A percentile compares a stretch with the other conserved stretches of the same genome.
Evolutionary conservation across 2,888 invertebrate genomes (phyloP).

Genomic region (Onchidella celtica): DNA sequence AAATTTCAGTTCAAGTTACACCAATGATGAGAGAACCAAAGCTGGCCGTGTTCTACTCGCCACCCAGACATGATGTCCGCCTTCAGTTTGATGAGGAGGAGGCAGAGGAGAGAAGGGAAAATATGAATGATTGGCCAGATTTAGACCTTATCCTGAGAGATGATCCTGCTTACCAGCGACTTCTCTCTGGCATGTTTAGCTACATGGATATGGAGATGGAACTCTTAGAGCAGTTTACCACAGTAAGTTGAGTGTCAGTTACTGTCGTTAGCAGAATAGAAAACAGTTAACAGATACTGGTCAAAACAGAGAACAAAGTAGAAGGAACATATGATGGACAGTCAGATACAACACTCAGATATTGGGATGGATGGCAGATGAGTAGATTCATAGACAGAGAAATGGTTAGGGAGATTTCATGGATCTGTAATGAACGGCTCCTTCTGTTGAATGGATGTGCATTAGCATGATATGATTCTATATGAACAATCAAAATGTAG

Average conservation of each 20-base stretch:
- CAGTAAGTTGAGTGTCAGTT: slow-evolving; percentile 57
- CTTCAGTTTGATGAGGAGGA: slow-evolving; percentile 75
- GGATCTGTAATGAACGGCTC: too few species aligned
- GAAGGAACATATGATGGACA: too few species aligned
- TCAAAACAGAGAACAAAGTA: too few species aligned
- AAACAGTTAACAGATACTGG: too few species aligned
- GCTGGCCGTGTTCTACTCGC: slow-evolving; percentile 75
- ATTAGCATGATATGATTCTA: too few species aligned
- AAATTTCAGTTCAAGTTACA: slow-evolving; percentile 72
- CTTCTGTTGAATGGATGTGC: too few species aligned
- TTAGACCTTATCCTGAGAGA: slow-evolving; percentile 74
- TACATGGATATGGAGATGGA: slow-evolving; percentile 72
- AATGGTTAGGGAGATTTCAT: too few species aligned
- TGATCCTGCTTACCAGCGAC: slow-evolving; percentile 73
- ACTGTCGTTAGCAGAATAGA: too few species aligned
- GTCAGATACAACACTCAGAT: too few species aligned
- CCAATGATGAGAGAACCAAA: slow-evolving; percentile 75
- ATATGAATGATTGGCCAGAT: slow-evolving; percentile 75
- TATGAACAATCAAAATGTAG: too few species aligned
- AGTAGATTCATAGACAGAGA: too few species aligned
- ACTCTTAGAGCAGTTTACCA: slow-evolving; percentile 67
- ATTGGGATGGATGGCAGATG: too few species aligned
- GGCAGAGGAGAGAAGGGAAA: slow-evolving; percentile 63
- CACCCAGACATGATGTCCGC: slow-evolving; percentile 73
- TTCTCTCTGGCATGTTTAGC: slow-evolving; percentile 68